A percentile compares a stretch with the other conserved stretches of the same genome.
phyloP scores from a whole-genome alignment of 2,113 vertebrate species.

The Vicugna pacos region DNA sequence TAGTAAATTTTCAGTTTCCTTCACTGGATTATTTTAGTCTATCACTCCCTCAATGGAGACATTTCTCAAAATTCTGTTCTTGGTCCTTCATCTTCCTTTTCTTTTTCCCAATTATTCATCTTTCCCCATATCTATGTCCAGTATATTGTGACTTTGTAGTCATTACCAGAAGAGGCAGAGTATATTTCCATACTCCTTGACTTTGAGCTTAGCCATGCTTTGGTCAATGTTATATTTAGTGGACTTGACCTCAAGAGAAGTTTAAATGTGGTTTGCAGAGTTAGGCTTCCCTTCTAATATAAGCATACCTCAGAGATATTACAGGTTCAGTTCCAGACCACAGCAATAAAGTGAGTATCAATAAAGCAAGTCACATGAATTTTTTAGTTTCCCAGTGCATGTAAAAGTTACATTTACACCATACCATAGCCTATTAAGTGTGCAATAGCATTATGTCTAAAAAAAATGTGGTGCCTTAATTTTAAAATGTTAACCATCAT shows the following conservation, averaged over 20 bases:
- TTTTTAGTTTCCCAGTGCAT: background rate
- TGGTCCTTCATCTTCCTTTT: background rate
- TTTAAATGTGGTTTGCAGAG: background rate
- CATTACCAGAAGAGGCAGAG: background rate
- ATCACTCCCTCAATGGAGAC: background rate
- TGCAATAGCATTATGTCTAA: background rate
- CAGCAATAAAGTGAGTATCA: background rate
- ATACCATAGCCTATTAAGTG: background rate
- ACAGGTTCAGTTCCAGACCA: background rate
- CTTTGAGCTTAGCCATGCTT: background rate
- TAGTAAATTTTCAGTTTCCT: background rate
- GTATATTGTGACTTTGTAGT: background rate
- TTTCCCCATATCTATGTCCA: background rate
- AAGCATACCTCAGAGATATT: background rate
- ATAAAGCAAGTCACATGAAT: background rate
- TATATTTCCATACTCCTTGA: background rate
- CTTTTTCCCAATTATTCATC: background rate
- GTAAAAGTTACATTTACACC: background rate
- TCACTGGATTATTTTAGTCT: background rate
- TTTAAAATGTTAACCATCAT: background rate
- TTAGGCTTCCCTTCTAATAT: background rate
- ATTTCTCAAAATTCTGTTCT: background rate
- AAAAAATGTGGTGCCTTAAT: background rate
- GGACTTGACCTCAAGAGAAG: background rate
- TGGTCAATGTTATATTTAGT: background rate